Conservation (phyloP, 92 coral and sea anemone species). For the Palythoa grandiflora region DNA sequence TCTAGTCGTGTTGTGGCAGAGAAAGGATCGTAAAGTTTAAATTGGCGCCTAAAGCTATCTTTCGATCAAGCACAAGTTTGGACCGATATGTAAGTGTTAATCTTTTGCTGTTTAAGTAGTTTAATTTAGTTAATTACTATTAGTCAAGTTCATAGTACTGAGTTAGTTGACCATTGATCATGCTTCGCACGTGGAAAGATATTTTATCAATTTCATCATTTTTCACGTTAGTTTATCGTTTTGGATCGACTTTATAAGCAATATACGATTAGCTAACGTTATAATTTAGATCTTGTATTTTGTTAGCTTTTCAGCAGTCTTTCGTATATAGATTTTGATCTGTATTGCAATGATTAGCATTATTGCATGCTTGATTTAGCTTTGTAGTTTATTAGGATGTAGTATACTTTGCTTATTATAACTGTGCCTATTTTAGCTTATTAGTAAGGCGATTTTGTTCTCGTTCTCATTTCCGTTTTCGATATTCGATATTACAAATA, state of each 20-base stretch:
- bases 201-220: not conserved
- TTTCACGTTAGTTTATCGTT: not conserved
- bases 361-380: conserved; percentile 30
- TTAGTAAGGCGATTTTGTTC: too few species aligned
- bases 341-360: conserved; percentile 28
- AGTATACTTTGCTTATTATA: too few species aligned
- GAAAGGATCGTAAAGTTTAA: conserved; percentile 30
- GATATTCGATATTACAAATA: conserved; percentile 2
- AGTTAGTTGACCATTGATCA: conserved; percentile 23
- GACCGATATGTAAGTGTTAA: too few species aligned
- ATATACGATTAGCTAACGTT: conserved; percentile 23
- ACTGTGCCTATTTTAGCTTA: too few species aligned
- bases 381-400: too few species aligned
- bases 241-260: conserved; percentile 13
- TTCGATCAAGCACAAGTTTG: too few species aligned
- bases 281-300: not conserved
- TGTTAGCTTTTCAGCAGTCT: not conserved
- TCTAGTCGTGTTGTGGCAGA: not conserved
- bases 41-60: not conserved
- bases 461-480: conserved; percentile 1
- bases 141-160: not conserved
- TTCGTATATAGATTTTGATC: not conserved
- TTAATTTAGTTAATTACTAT: not conserved
- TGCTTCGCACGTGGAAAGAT: not conserved
- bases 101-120: too few species aligned